Percentiles rank a stretch among this genome's conserved stretches.
Evolutionary conservation across 2,888 invertebrate genomes (phyloP).

Genomic region (Atherix ibis): DNA sequence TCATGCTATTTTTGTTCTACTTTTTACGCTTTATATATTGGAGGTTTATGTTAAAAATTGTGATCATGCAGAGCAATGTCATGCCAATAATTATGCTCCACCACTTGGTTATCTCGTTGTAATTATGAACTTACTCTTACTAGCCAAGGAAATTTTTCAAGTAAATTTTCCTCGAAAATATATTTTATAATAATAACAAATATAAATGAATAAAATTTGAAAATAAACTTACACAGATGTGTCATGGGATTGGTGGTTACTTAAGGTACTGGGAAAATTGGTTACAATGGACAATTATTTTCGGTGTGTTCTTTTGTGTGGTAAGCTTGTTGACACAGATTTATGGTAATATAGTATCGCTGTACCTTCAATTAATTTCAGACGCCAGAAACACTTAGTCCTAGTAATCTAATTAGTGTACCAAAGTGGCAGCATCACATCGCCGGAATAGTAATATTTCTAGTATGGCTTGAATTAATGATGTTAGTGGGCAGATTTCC

Average conservation of each 20-base stretch:
- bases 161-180: constrained; percentile 11
- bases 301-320: constrained; percentile 52
- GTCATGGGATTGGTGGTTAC: constrained; percentile 55
- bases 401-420: constrained; percentile 21
- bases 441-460: constrained; percentile 61
- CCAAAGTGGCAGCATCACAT: constrained; percentile 62
- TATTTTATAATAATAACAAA: background rate
- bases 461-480: constrained; percentile 73
- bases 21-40: constrained; percentile 57
- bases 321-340: constrained; percentile 36
- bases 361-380: constrained; percentile 9
- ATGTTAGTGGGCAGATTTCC: constrained; percentile 75
- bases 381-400: constrained; percentile 26
- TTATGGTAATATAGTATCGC: too few species aligned
- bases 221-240: constrained; percentile 44
- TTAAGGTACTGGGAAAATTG: constrained; percentile 71
- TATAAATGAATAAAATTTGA: background rate
- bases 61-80: constrained; percentile 16
- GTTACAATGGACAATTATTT: constrained; percentile 62
- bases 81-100: constrained; percentile 21
- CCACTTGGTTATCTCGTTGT: constrained; percentile 43
- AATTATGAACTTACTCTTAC: constrained; percentile 43
- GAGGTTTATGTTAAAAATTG: constrained; percentile 35
- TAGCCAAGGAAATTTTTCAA: constrained; percentile 51
- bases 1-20: constrained; percentile 56